A percentile compares a stretch with the other conserved stretches of the same genome.
Conservation (phyloP, 2,888 invertebrate genomes). For the Galerucella calmariensis region DNA sequence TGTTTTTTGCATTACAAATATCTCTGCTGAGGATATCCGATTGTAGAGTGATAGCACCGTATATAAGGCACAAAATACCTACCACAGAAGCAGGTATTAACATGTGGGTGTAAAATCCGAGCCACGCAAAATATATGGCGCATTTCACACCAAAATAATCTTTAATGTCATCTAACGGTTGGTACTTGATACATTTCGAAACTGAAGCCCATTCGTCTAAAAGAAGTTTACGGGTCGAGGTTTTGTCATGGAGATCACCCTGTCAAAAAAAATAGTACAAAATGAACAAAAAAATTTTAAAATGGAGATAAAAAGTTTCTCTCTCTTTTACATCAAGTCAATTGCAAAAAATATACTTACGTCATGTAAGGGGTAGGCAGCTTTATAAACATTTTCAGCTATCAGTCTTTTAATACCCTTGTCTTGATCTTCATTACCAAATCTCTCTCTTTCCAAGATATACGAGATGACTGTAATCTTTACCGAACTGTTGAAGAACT, state of each 20-base stretch:
- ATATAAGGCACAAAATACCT: conserved; percentile 75
- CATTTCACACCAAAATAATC: conserved; percentile 83
- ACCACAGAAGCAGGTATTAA: conserved; percentile 78
- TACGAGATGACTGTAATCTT: conserved; percentile 78
- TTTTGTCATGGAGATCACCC: conserved; percentile 68
- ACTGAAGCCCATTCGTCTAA: conserved; percentile 78
- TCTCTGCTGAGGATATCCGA: conserved; percentile 68
- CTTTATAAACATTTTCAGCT: conserved; percentile 73
- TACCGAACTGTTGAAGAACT: conserved; percentile 76
- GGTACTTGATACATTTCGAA: conserved; percentile 76
- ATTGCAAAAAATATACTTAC: conserved; percentile 64
- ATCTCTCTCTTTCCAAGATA: conserved; percentile 78
- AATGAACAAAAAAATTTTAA: background rate
- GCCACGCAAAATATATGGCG: conserved; percentile 86
- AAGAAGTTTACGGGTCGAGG: conserved; percentile 69
- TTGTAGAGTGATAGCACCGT: conserved; percentile 67
- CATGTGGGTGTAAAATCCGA: conserved; percentile 88
- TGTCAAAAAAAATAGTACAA: conserved; percentile 51
- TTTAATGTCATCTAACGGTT: conserved; percentile 81
- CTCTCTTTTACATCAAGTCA: too few species aligned
- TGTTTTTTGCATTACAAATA: conserved; percentile 69
- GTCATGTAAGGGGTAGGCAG: conserved; percentile 82
- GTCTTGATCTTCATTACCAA: conserved; percentile 69
- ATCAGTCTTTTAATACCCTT: conserved; percentile 77
- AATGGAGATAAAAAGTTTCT: too few species aligned